These are phyloP conservation scores for Magallana gigas DNA, from an alignment of 1,140 invertebrate genomes.

Conservation along the genomic window DNA sequence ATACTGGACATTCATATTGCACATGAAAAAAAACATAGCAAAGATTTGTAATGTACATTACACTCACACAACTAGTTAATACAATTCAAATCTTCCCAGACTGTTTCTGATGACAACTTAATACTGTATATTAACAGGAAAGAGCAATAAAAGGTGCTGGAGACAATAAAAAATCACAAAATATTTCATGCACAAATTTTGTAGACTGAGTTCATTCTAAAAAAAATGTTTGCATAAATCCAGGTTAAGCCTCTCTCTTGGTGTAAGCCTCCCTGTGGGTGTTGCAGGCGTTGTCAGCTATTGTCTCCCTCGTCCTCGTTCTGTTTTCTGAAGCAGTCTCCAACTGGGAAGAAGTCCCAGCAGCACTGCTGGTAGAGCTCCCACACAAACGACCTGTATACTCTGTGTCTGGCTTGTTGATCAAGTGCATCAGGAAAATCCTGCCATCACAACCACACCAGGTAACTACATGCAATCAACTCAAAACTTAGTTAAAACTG, in stretches of 20 bases:
- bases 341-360: slow-evolving; percentile 98
- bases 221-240: too few relatives aligned
- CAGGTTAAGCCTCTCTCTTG: too few relatives aligned
- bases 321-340: slow-evolving; percentile 99
- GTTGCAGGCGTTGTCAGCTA: neutral
- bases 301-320: slow-evolving; percentile 89
- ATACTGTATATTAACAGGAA: too few relatives aligned
- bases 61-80: neutral
- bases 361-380: slow-evolving; percentile 98
- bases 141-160: neutral
- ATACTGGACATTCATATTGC: neutral
- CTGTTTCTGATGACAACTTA: too few relatives aligned
- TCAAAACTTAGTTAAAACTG: neutral
- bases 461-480: neutral
- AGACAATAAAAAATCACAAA: slow-evolving; percentile 13
- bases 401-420: slow-evolving; percentile 99
- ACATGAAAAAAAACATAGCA: neutral
- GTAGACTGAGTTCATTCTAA: too few relatives aligned
- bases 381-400: slow-evolving; percentile 99
- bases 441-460: slow-evolving; percentile 79
- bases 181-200: neutral
- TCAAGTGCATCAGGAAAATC: slow-evolving; percentile 99
- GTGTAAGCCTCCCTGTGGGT: too few relatives aligned
- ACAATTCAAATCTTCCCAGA: neutral
- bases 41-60: slow-evolving; percentile 2